Evolutionary conservation across 2,888 invertebrate species (phyloP).

Genomic region (Drosophila testacea): DNA sequence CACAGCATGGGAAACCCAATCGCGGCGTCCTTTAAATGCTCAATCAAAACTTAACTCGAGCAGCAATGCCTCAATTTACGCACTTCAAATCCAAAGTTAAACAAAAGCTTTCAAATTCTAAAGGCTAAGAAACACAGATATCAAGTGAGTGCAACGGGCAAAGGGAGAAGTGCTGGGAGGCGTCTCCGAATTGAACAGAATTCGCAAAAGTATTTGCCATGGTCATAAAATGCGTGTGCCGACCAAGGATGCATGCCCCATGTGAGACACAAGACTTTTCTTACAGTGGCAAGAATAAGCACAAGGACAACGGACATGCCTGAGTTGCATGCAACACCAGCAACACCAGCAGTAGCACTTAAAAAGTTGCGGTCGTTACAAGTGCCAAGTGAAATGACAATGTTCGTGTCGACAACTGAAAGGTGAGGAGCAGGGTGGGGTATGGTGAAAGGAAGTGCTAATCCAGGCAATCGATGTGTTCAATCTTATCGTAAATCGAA

Average conservation of each 20-base stretch:
- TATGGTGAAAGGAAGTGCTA: background rate
- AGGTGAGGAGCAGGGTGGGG: background rate
- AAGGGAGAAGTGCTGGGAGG: too few relatives aligned
- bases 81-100: slow-evolving; percentile 42
- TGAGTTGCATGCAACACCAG: slow-evolving; percentile 16
- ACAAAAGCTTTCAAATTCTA: slow-evolving; percentile 56
- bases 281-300: slow-evolving; percentile 35
- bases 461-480: slow-evolving; percentile 41
- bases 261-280: slow-evolving; percentile 5
- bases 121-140: slow-evolving; percentile 15
- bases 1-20: slow-evolving; percentile 48
- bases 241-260: slow-evolving; percentile 6
- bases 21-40: slow-evolving; percentile 68
- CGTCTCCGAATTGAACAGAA: slow-evolving; percentile 23
- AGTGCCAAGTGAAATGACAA: slow-evolving; percentile 43
- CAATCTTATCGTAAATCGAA: slow-evolving; percentile 52
- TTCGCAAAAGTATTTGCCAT: slow-evolving; percentile 38
- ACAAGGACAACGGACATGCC: slow-evolving; percentile 23
- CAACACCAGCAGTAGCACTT: slow-evolving; percentile 22
- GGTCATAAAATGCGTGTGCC: slow-evolving; percentile 58
- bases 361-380: slow-evolving; percentile 56
- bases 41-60: slow-evolving; percentile 69
- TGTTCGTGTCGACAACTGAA: slow-evolving; percentile 7
- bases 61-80: slow-evolving; percentile 67
- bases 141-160: background rate